These are phyloP conservation scores for Myotis yumanensis DNA, from an alignment of 2,113 vertebrate species.

Conservation along the genomic window DNA sequence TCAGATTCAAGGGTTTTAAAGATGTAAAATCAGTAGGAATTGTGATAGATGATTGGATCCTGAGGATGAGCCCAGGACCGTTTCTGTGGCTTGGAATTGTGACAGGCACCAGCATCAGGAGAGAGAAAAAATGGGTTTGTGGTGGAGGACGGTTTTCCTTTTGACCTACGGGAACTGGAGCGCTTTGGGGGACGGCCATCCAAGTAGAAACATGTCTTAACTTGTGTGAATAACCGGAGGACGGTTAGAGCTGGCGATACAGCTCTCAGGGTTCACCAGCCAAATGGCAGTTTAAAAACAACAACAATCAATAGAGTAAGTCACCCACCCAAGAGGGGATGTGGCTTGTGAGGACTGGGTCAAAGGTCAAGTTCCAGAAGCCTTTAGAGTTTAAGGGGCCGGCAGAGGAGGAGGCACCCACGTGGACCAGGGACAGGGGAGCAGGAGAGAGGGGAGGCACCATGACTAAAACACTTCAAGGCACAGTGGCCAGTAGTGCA, in stretches of 20 bases:
- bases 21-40: not conserved
- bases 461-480: not conserved
- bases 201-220: not conserved
- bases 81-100: not conserved
- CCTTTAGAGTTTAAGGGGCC: too few species aligned
- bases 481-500: not conserved
- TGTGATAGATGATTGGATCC: not conserved
- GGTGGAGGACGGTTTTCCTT: not conserved
- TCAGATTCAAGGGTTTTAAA: not conserved
- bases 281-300: not conserved
- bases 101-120: not conserved
- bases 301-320: not conserved
- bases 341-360: not conserved
- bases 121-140: not conserved
- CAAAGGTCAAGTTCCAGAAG: not conserved
- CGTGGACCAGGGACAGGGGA: too few species aligned
- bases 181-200: not conserved
- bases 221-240: not conserved
- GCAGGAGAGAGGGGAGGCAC: too few species aligned
- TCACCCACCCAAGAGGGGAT: not conserved
- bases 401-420: not conserved
- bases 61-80: not conserved
- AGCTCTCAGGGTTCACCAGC: not conserved
- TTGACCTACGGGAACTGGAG: not conserved
- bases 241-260: not conserved